Evolutionary conservation across 2,797 vertebrate genomes (phyloP).

Genomic region (Sebastes hubbsi): DNA sequence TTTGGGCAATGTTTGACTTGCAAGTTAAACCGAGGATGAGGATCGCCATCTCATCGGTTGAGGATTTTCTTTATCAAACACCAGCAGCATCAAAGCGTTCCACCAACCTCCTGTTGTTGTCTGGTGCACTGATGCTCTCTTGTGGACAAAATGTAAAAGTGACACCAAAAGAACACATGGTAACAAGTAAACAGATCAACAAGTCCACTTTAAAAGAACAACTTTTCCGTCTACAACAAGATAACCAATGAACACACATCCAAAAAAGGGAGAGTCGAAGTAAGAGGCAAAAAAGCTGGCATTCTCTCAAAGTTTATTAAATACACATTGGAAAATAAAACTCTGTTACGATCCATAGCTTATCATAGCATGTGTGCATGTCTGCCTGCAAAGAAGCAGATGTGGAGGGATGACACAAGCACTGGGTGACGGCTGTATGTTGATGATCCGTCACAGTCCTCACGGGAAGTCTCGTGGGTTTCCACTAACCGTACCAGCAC

Average conservation of each 20-base stretch:
- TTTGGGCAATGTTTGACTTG: background rate
- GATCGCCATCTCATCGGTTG: background rate
- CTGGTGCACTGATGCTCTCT: constrained; percentile 21
- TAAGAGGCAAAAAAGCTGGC: background rate
- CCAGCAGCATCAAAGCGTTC: background rate
- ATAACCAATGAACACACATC: no score
- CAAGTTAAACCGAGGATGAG: background rate
- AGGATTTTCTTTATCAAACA: background rate
- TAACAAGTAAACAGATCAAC: background rate
- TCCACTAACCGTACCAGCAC: background rate
- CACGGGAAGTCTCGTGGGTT: background rate
- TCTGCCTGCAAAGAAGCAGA: constrained; percentile 39
- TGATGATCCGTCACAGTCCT: constrained; percentile 5
- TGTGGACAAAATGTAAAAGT: constrained; percentile 27
- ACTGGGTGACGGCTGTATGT: background rate
- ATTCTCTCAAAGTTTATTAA: constrained; percentile 66
- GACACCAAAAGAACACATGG: background rate
- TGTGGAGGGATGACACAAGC: constrained; percentile 19
- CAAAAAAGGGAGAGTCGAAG: background rate
- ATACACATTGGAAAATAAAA: constrained; percentile 62
- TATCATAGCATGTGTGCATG: constrained; percentile 33
- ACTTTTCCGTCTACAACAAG: no score
- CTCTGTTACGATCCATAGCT: constrained; percentile 43
- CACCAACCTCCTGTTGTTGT: background rate
- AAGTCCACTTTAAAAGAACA: background rate